phyloP scores from a whole-genome alignment of 2,797 vertebrate genomes.

The Glyptemys insculpta region DNA sequence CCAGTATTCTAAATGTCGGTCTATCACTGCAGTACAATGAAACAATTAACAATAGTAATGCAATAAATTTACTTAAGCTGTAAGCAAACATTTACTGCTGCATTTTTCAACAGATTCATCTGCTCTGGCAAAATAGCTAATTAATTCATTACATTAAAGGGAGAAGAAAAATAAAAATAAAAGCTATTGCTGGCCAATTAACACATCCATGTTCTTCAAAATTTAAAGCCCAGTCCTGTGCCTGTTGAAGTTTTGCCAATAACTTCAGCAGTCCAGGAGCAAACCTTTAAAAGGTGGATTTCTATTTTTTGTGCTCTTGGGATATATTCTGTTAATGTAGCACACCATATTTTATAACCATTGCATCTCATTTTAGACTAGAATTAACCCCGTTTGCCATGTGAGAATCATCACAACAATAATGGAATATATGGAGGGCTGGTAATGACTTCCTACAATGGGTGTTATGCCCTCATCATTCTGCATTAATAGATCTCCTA shows the following conservation, averaged over 20 bases:
- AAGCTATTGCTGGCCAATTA: constrained; percentile 28
- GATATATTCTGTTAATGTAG: constrained; percentile 27
- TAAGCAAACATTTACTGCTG: constrained; percentile 35
- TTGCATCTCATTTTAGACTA: constrained; percentile 30
- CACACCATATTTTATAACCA: constrained; percentile 43
- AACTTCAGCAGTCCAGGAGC: background rate
- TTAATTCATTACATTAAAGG: constrained; percentile 51
- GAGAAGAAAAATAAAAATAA: constrained; percentile 17
- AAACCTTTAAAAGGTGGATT: background rate
- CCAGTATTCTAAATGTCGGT: background rate
- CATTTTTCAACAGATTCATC: constrained; percentile 22
- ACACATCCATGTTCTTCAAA: constrained; percentile 32
- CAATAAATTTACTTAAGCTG: background rate
- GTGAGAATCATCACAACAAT: background rate
- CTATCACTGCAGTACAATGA: background rate
- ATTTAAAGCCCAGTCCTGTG: constrained; percentile 26
- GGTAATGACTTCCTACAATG: constrained; percentile 15
- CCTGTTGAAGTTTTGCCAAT: constrained; percentile 5
- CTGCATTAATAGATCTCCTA: background rate
- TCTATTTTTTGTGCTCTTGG: constrained; percentile 28
- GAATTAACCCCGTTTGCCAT: constrained; percentile 38
- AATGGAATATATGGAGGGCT: constrained; percentile 14
- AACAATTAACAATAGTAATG: constrained; percentile 2
- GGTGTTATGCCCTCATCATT: background rate
- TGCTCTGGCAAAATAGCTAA: constrained; percentile 60